phyloP scores from a whole-genome alignment of 2,888 invertebrate genomes.

The Prenolepis imparis region DNA sequence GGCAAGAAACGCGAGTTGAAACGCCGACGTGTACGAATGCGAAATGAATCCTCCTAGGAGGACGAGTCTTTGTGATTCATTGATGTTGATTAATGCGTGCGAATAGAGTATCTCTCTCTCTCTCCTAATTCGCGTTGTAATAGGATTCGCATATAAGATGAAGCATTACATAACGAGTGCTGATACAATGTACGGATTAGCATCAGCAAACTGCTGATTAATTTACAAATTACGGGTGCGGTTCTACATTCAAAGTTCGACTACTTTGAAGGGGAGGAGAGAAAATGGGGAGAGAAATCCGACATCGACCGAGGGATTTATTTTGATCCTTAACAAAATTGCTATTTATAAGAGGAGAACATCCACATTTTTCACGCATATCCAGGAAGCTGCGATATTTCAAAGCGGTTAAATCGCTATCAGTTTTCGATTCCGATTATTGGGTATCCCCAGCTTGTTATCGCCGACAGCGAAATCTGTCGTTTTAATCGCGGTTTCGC shows the following conservation, averaged over 20 bases:
- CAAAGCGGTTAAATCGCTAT: conserved; percentile 11
- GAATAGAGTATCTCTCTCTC: conserved; percentile 12
- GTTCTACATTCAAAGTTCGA: background rate
- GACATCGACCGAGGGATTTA: conserved; percentile 17
- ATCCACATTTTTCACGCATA: background rate
- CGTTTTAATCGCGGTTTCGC: conserved; percentile 29
- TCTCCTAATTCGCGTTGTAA: conserved; percentile 22
- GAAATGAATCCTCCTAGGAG: background rate
- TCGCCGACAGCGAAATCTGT: conserved; percentile 26
- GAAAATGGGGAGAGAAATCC: background rate
- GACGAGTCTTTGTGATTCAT: conserved; percentile 36
- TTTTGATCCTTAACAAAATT: conserved; percentile 26
- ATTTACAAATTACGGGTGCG: conserved; percentile 24
- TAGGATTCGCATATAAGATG: conserved; percentile 57
- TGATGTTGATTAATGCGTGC: conserved; percentile 51
- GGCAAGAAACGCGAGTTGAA: conserved; percentile 7
- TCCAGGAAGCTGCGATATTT: background rate
- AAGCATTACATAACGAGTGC: background rate
- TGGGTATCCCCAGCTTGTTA: conserved; percentile 11
- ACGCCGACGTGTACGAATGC: conserved; percentile 10
- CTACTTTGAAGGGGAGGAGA: background rate
- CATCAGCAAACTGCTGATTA: conserved; percentile 42
- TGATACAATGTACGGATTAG: conserved; percentile 32
- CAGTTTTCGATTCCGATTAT: background rate
- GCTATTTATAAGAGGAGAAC: background rate